Evolutionary conservation across 2,797 vertebrate genomes (phyloP), one percentile per base, ranked within the genome.

Genomic region (Lates japonicus): DNA sequence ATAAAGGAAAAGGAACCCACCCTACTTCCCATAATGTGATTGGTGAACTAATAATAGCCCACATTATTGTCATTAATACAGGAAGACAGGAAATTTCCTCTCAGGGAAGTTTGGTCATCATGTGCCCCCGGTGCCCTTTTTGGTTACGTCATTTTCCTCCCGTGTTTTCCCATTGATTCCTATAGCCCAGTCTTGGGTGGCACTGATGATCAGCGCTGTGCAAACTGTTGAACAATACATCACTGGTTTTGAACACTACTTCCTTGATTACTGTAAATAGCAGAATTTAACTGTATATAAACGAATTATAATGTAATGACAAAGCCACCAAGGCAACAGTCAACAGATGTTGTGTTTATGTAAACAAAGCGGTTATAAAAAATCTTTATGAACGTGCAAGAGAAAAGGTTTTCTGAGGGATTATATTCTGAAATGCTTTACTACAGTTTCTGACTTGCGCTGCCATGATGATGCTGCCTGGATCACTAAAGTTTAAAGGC

Each of bases 101-200:
- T 10, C 19, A 17, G 79, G 83, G 91, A 93, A 75, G 78, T 68
- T 79, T 71, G 86, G 67, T 91, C 84, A 87, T 76, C 69, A n/a
- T 12, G 42, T 62, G 46, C 39, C 73, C 62, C 12, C n/a, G 4
- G 37, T 55, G 67, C 58, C 46, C 35, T 65, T 60, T 48, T 22
- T 4, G 19, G n/a, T 59, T 4, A 44, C 49, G 29, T 66, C 22
- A 76, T 42, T 75, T 80, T 75, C 76, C 71, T 33, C 44, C 39
- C 41, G 9, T 57, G 20, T 25, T 39, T 46, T 78, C 60, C 62
- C 71, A 65, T 17, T 33, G 35, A 25, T 31, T 58, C n/a, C 33
- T 49, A 5, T 64, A 63, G 35, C 0, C n/a, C 52, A 1, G 19
- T 61, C 10, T 51, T 22, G 35, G 14, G 12, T 33, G 16, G 17